Conservation (phyloP, 2,888 invertebrate species). For the Hypselothyrea guttata region DNA sequence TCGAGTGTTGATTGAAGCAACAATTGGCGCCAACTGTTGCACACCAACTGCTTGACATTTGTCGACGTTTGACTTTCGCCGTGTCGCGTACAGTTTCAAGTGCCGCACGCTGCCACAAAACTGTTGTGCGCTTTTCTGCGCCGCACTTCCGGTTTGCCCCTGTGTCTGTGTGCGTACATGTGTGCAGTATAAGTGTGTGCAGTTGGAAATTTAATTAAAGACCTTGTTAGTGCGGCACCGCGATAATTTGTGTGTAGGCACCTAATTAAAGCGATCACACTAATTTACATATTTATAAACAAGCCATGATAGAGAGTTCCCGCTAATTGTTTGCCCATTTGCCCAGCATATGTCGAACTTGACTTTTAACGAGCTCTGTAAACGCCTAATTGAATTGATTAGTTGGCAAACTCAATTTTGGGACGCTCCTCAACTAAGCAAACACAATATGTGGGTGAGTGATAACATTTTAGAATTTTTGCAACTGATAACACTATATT, state of each 20-base stretch:
- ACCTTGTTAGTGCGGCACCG: conserved; percentile 53
- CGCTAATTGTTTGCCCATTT: conserved; percentile 38
- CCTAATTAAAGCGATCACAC: conserved; percentile 69
- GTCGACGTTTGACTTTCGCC: conserved; percentile 38
- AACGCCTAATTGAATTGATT: conserved; percentile 57
- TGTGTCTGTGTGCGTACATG: conserved; percentile 9
- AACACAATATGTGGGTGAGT: conserved; percentile 33
- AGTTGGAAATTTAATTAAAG: conserved; percentile 63
- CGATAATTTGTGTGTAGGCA: conserved; percentile 65
- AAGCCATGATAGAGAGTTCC: conserved; percentile 21
- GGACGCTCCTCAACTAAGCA: conserved; percentile 16
- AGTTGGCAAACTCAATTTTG: conserved; percentile 28
- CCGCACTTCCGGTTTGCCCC: conserved; percentile 34
- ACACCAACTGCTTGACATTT: conserved; percentile 14
- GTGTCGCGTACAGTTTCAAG: conserved; percentile 45
- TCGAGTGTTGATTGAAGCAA: conserved; percentile 68
- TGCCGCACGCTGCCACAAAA: conserved; percentile 41
- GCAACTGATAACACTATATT: too few species aligned
- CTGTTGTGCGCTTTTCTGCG: conserved; percentile 66
- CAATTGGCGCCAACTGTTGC: conserved; percentile 76
- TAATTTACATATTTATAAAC: conserved; percentile 61
- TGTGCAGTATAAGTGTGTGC: conserved; percentile 10
- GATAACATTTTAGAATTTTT: neutral
- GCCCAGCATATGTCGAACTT: conserved; percentile 50
- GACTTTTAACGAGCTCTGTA: conserved; percentile 25